Evolutionary conservation across 92 coral and sea anemone genomes (phyloP).

Genomic region (Desmophyllum pertusum): DNA sequence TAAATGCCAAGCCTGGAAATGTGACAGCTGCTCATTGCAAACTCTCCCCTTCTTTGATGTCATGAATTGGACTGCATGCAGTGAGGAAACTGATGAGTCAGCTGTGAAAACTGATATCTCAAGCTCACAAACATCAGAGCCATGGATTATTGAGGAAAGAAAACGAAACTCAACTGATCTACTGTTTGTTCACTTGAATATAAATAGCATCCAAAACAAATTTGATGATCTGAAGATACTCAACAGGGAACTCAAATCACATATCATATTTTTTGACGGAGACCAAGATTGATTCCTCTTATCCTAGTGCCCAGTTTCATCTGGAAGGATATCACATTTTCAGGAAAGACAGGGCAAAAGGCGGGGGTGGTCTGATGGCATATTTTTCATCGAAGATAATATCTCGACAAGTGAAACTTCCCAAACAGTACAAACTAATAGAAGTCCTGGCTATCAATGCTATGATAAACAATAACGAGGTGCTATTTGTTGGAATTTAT

Average conservation of each 20-base stretch:
- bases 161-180: conserved; percentile 17
- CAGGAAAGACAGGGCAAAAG: conserved; percentile 49
- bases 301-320: conserved; percentile 26
- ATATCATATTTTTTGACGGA: conserved; percentile 34
- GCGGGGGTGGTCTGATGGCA: conserved; percentile 52
- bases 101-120: too few relatives aligned
- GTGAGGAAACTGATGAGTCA: too few relatives aligned
- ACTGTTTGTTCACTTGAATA: conserved; percentile 28
- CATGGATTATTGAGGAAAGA: conserved; percentile 2
- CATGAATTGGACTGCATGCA: background rate
- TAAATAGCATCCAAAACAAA: conserved; percentile 45
- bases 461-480: conserved; percentile 6
- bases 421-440: conserved; percentile 17
- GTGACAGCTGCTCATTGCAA: background rate
- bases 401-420: conserved; percentile 15
- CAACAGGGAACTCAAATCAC: conserved; percentile 34
- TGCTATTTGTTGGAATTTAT: background rate
- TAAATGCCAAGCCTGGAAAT: background rate
- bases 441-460: conserved; percentile 30
- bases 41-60: background rate
- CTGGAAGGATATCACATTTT: conserved; percentile 38
- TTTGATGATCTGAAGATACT: conserved; percentile 29
- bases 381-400: conserved; percentile 11
- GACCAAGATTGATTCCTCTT: conserved; percentile 47
- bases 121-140: background rate